These are phyloP conservation scores for Bombus fervidus DNA, from an alignment of 1,140 invertebrate genomes.

Conservation along the genomic window DNA sequence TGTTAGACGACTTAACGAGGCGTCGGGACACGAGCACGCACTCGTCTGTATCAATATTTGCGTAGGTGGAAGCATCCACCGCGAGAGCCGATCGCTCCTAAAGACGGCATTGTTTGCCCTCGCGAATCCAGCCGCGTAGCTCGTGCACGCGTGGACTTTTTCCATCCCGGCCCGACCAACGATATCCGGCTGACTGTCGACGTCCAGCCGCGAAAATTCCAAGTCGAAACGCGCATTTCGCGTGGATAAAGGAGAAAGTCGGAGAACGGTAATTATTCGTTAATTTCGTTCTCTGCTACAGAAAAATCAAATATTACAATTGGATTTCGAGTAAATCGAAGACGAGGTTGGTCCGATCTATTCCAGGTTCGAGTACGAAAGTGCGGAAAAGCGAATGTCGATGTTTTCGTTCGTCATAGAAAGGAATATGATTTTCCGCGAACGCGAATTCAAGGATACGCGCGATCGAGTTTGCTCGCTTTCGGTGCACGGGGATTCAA, in stretches of 20 bases:
- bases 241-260: no score
- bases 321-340: no score
- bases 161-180: no score
- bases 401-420: background rate
- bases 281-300: accelerated
- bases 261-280: no score
- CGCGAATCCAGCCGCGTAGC: slow-evolving; percentile 33
- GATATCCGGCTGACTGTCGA: background rate
- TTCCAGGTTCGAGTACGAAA: background rate
- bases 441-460: slow-evolving; percentile 4
- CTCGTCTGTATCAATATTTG: slow-evolving; percentile 66
- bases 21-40: slow-evolving; percentile 55
- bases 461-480: background rate
- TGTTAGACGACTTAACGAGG: slow-evolving; percentile 58
- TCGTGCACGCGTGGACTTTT: background rate
- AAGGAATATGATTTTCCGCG: background rate
- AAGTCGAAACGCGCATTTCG: accelerated
- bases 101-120: slow-evolving; percentile 53
- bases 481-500: slow-evolving; percentile 13
- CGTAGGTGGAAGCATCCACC: slow-evolving; percentile 62
- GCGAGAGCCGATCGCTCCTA: slow-evolving; percentile 41
- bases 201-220: background rate
- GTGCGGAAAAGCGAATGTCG: accelerated
- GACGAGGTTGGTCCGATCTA: no score
- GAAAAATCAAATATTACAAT: accelerated